These are phyloP conservation scores for Montipora foliosa DNA, from an alignment of 64 coral and sea anemone genomes.

Conservation along the genomic window DNA sequence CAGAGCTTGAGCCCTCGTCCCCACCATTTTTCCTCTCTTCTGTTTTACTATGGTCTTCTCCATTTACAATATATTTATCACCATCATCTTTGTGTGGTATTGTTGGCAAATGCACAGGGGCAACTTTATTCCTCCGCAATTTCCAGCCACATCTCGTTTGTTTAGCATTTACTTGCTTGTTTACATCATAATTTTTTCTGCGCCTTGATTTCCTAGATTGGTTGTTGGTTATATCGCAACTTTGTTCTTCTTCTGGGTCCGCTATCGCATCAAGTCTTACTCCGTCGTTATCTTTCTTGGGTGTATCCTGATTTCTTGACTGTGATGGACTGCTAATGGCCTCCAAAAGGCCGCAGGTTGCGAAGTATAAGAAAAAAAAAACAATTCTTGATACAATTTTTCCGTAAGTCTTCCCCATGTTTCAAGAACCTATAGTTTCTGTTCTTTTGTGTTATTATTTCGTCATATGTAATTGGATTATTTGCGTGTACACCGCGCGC, in stretches of 20 bases:
- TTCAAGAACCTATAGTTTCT: not conserved
- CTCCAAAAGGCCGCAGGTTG: not conserved
- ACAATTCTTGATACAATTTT: slow-evolving; percentile 1
- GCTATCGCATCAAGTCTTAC: not conserved
- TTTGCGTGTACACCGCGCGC: not conserved
- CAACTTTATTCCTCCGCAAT: slow-evolving; percentile 27
- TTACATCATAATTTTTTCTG: not conserved
- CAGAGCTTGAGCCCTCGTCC: not conserved
- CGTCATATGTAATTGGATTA: not conserved
- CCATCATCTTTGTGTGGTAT: not conserved
- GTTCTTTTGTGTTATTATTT: not conserved
- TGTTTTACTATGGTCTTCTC: not conserved
- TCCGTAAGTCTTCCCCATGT: not conserved
- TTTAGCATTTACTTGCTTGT: not conserved
- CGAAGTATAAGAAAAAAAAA: not conserved
- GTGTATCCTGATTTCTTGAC: not conserved
- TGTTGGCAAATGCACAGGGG: not conserved
- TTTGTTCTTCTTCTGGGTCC: not conserved
- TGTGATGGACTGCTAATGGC: not conserved
- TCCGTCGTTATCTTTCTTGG: not conserved
- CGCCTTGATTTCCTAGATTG: not conserved
- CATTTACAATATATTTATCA: not conserved
- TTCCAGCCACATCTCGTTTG: not conserved
- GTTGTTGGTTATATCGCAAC: not conserved
- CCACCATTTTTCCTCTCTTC: not conserved